phyloP scores from a whole-genome alignment of 2,113 vertebrate species.

The Hemichromis elongatus region DNA sequence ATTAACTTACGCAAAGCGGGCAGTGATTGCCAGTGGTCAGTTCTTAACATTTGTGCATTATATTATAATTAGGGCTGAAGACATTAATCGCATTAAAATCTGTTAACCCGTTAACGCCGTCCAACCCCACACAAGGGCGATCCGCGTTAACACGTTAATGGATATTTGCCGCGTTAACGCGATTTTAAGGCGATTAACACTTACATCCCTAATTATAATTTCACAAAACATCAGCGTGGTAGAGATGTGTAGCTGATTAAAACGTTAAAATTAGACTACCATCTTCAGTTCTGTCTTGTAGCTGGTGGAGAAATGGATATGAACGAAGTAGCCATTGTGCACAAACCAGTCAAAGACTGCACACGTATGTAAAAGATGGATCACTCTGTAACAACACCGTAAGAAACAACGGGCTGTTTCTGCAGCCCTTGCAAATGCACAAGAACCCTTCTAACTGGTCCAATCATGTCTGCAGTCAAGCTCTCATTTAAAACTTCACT shows the following conservation, averaged over 20 bases:
- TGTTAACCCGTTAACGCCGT: too few species aligned
- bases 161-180: too few species aligned
- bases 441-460: rapidly evolving
- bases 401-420: background rate
- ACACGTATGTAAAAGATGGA: background rate
- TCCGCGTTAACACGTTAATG: too few species aligned
- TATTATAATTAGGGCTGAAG: too few species aligned
- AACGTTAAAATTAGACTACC: background rate
- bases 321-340: background rate
- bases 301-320: background rate
- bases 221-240: background rate
- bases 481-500: background rate
- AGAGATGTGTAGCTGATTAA: background rate
- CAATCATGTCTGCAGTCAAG: background rate
- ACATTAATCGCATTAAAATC: too few species aligned
- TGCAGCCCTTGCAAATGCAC: rapidly evolving
- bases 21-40: background rate
- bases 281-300: background rate
- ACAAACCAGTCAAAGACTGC: background rate
- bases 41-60: background rate
- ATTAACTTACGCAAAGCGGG: background rate
- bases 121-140: too few species aligned
- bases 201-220: too few species aligned
- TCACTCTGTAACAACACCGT: background rate
- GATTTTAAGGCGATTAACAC: too few species aligned